These are phyloP conservation scores for Agonopterix alstromeriana DNA, from an alignment of 2,888 invertebrate species.

Conservation along the genomic window DNA sequence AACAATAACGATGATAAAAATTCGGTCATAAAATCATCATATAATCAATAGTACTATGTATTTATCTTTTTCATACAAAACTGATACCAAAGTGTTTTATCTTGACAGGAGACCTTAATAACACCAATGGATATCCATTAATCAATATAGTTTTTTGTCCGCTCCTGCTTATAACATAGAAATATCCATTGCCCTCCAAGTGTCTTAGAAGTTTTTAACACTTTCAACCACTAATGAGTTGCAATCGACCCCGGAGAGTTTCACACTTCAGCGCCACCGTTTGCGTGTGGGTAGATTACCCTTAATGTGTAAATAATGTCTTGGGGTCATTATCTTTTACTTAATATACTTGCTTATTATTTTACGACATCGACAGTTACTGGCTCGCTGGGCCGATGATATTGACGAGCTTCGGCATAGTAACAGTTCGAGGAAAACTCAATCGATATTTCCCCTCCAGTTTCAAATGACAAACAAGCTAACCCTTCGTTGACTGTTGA, in stretches of 20 bases:
- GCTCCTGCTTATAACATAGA: too few relatives aligned
- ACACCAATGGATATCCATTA: too few relatives aligned
- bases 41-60: too few relatives aligned
- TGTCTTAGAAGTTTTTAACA: background rate
- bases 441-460: constrained; percentile 49
- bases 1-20: too few relatives aligned
- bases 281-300: constrained; percentile 35
- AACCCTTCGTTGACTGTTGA: constrained; percentile 30
- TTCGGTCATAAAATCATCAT: too few relatives aligned
- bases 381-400: constrained; percentile 5
- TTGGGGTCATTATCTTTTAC: constrained; percentile 59
- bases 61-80: background rate
- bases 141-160: too few relatives aligned
- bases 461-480: constrained; percentile 43
- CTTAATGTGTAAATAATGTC: constrained; percentile 67
- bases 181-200: too few relatives aligned
- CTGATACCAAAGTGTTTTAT: background rate
- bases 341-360: constrained; percentile 48
- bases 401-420: constrained; percentile 1
- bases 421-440: constrained; percentile 1
- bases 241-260: constrained; percentile 33
- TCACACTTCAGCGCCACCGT: constrained; percentile 38
- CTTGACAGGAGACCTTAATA: too few relatives aligned
- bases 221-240: constrained; percentile 19
- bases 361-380: constrained; percentile 27